Percentiles rank a stretch among this genome's conserved stretches.
Evolutionary conservation across 2,888 invertebrate genomes (phyloP).

Genomic region (Achlya flavicornis): DNA sequence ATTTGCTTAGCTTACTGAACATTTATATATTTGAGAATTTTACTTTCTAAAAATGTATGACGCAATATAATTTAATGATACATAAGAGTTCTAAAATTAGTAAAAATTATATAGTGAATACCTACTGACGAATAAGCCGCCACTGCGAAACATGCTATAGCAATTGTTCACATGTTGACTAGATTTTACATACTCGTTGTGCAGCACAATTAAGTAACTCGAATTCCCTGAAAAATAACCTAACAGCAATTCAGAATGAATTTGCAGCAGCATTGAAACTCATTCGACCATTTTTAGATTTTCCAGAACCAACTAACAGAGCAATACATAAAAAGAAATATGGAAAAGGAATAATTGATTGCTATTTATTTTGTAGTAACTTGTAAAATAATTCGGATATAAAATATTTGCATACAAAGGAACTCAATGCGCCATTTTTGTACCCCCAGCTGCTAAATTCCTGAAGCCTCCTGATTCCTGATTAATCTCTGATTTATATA

Average conservation of each 20-base stretch:
- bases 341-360: not conserved
- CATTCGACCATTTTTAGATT: slow-evolving; percentile 2
- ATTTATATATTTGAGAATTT: not conserved
- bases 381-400: too few species aligned
- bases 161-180: not conserved
- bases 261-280: not conserved
- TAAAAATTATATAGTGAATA: not conserved
- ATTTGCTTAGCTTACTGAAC: not conserved
- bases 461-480: too few species aligned
- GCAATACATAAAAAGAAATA: not conserved
- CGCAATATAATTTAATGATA: not conserved
- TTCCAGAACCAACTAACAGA: not conserved
- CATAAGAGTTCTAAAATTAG: too few species aligned
- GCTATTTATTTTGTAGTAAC: not conserved
- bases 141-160: not conserved
- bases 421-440: too few species aligned
- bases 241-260: not conserved
- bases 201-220: not conserved
- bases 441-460: too few species aligned
- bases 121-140: too few species aligned
- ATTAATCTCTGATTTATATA: too few species aligned
- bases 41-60: not conserved
- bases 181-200: not conserved
- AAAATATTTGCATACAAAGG: too few species aligned
- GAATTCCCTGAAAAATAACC: not conserved